Conservation (phyloP, 2,888 invertebrate species). For the Hypena proboscidalis region DNA sequence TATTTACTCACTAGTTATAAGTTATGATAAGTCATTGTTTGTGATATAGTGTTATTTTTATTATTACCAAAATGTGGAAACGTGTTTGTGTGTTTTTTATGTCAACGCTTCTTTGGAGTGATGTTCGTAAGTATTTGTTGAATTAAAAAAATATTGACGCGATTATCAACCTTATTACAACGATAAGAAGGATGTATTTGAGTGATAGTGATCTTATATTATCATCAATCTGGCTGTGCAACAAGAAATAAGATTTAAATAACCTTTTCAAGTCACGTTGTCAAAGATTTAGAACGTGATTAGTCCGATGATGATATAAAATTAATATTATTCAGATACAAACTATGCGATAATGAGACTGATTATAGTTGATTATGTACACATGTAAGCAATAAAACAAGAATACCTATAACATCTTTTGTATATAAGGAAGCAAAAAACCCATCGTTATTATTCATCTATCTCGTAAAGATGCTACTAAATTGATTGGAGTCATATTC, state of each 20-base stretch:
- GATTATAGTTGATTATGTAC: background rate
- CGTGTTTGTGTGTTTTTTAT: slow-evolving; percentile 49
- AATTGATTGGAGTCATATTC: too few species aligned
- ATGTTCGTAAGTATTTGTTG: slow-evolving; percentile 52
- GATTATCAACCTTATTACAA: slow-evolving; percentile 17
- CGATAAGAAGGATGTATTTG: too few species aligned
- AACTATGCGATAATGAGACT: background rate
- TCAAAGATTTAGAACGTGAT: slow-evolving; percentile 17
- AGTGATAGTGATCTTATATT: background rate
- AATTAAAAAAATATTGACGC: slow-evolving; percentile 3
- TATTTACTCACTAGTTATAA: slow-evolving; percentile 16
- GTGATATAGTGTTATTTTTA: slow-evolving; percentile 32
- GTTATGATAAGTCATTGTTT: slow-evolving; percentile 14
- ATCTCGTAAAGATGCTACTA: too few species aligned
- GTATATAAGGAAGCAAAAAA: too few species aligned
- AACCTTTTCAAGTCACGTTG: slow-evolving; percentile 30
- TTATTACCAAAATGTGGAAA: slow-evolving; percentile 53
- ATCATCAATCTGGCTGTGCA: slow-evolving; percentile 19
- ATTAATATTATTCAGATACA: slow-evolving; percentile 7
- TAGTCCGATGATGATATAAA: slow-evolving; percentile 5
- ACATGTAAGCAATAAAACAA: background rate
- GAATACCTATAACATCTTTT: too few species aligned
- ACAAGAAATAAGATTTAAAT: slow-evolving; percentile 5
- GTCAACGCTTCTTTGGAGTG: slow-evolving; percentile 54
- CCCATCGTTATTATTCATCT: too few species aligned